Base-by-base conservation (phyloP, 1,140 invertebrate genomes). In the Pollicipes pollicipes region DNA sequence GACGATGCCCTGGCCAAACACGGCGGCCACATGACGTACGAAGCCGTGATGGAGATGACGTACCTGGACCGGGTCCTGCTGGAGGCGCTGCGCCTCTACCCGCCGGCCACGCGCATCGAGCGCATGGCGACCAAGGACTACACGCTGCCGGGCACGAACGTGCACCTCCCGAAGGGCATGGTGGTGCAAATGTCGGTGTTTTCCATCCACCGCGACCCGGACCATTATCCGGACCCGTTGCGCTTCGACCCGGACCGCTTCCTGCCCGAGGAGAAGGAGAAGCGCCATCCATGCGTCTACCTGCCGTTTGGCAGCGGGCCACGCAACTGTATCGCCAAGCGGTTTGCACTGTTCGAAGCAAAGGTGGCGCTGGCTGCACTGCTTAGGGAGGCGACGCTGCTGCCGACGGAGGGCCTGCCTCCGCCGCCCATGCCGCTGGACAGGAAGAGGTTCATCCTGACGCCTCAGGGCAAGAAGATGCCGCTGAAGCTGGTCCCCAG, bases 11-110 rank as follows among this genome's bases (percentile, higher is more conserved):
- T 64, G 21, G 63, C 6, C 3, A 10, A n/a, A 10, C 63, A 64
- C 63, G 27, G 27, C 8, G 63, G 63, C 63, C 21, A n/a, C n/a
- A n/a, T 64, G 10, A 64, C 63, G 6, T 64, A 64, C 27, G 63
- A 64, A n/a, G 63, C 63, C 63, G 24, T 64, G 6, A 4, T 6
- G 24, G 63, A 64, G 3, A 64, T 64, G 63, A 10, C 63, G 21
- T 64, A 64, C 27, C 63, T 64, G 26, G 63, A n/a, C n/a, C n/a
- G n/a, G n/a, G 10, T 45, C 37, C 10, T 45, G 24, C 24, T 10
- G 37, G 87, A 88, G 82, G 85, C 87, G 0, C 77, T 88, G 72
- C 81, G 88, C 28, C 83, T 84, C 73, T 84, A 86, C 76, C 86
- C 88, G 67, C 82, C 85, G 0, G 76, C 86, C 69, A 80, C 82